Evolutionary conservation across 1,140 invertebrate genomes (phyloP).

Genomic region (Apis laboriosa): DNA sequence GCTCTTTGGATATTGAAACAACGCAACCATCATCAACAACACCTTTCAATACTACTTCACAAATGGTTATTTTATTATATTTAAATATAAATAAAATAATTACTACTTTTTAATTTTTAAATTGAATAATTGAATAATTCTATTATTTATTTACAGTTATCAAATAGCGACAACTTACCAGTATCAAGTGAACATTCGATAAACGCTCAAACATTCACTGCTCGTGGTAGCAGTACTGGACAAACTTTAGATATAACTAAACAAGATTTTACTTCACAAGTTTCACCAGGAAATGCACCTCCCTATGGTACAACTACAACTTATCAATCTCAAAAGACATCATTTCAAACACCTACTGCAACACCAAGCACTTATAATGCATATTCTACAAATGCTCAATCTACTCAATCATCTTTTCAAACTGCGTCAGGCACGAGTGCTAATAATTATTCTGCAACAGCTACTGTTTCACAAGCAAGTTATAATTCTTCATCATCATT

Average conservation of each 20-base stretch:
- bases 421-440: constrained; percentile 72
- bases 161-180: constrained; percentile 69
- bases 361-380: constrained; percentile 74
- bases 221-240: constrained; percentile 63
- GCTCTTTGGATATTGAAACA: constrained; percentile 75
- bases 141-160: constrained; percentile 65
- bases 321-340: constrained; percentile 76
- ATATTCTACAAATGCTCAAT: constrained; percentile 73
- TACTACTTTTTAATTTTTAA: neutral
- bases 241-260: constrained; percentile 74
- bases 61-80: constrained; percentile 67
- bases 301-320: constrained; percentile 69
- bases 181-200: constrained; percentile 71
- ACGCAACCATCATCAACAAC: constrained; percentile 68
- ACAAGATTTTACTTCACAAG: constrained; percentile 74
- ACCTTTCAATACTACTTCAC: constrained; percentile 72
- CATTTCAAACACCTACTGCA: constrained; percentile 72
- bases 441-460: constrained; percentile 74
- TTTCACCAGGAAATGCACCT: constrained; percentile 72
- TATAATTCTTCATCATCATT: constrained; percentile 75
- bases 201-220: constrained; percentile 72
- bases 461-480: constrained; percentile 73
- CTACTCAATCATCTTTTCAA: constrained; percentile 74
- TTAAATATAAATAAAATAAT: neutral
- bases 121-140: constrained; percentile 3